A percentile compares a stretch with the other conserved stretches of the same genome.
phyloP scores from a whole-genome alignment of 92 coral and sea anemone species.

The Anthopleura xanthogrammica region DNA sequence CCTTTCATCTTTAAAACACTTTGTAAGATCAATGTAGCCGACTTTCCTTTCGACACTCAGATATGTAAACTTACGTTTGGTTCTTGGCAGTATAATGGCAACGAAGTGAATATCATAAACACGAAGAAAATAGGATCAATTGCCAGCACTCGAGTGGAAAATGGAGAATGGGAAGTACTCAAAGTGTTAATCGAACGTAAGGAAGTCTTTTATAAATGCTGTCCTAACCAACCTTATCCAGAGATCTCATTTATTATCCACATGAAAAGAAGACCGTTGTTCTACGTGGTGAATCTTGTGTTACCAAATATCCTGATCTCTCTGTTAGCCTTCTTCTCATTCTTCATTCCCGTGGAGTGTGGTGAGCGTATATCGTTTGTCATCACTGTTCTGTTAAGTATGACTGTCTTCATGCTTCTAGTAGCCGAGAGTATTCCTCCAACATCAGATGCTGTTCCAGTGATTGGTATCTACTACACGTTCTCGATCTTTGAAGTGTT shows the following conservation, averaged over 20 bases:
- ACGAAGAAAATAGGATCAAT: slow-evolving; percentile 32
- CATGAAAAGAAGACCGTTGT: slow-evolving; percentile 51
- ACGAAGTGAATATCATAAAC: slow-evolving; percentile 40
- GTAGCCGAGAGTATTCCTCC: slow-evolving; percentile 67
- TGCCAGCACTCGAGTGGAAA: slow-evolving; percentile 43
- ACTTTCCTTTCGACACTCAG: slow-evolving; percentile 31
- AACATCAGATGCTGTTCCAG: slow-evolving; percentile 61
- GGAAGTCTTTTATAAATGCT: slow-evolving; percentile 26
- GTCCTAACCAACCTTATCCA: slow-evolving; percentile 47
- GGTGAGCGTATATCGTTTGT: slow-evolving; percentile 64
- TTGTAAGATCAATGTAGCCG: slow-evolving; percentile 40
- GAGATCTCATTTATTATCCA: slow-evolving; percentile 47
- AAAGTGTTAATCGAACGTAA: slow-evolving; percentile 33
- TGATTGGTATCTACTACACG: slow-evolving; percentile 55
- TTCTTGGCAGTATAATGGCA: slow-evolving; percentile 53
- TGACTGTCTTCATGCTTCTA: slow-evolving; percentile 60
- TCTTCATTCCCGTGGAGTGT: slow-evolving; percentile 63
- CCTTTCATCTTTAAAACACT: slow-evolving; percentile 52
- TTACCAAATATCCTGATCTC: slow-evolving; percentile 59
- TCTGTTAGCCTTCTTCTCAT: slow-evolving; percentile 61
- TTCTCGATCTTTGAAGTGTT: slow-evolving; percentile 56
- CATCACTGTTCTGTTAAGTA: slow-evolving; percentile 56
- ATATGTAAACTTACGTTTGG: slow-evolving; percentile 47
- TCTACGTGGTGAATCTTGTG: slow-evolving; percentile 48
- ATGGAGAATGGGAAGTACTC: slow-evolving; percentile 59